A percentile compares a stretch with the other conserved stretches of the same genome.
Conservation (phyloP, 2,888 invertebrate genomes). For the Cryptocephalus moraei region DNA sequence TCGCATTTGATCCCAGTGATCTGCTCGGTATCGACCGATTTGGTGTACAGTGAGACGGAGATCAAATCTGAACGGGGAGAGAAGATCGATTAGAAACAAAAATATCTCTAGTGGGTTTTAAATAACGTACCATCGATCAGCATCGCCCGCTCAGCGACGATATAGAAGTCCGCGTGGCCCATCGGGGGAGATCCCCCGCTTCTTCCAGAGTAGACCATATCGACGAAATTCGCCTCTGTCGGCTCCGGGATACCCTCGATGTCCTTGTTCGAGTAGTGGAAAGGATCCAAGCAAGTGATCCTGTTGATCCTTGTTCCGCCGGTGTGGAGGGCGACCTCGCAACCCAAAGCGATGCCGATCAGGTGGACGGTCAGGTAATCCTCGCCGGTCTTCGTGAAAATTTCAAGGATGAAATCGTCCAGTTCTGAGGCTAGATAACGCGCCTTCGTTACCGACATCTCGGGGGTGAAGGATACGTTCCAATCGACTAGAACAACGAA, state of each 20-base stretch:
- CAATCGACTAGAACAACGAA: slow-evolving; percentile 6
- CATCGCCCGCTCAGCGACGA: slow-evolving; percentile 7
- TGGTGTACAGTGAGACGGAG: slow-evolving; percentile 6
- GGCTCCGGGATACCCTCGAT: too few species aligned
- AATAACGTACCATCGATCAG: background rate
- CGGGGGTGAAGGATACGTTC: slow-evolving; percentile 1
- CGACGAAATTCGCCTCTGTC: slow-evolving; percentile 8
- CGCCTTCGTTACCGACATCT: slow-evolving; percentile 3
- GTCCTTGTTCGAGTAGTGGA: slow-evolving; percentile 12
- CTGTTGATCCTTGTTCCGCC: slow-evolving; percentile 15
- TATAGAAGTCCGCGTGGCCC: slow-evolving; percentile 16
- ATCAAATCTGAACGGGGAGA: slow-evolving; percentile 1
- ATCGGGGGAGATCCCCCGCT: slow-evolving; percentile 1
- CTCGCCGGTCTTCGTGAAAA: slow-evolving; percentile 15
- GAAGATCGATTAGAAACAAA: background rate
- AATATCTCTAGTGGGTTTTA: too few species aligned
- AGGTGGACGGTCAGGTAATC: slow-evolving; percentile 17
- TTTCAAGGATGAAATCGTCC: slow-evolving; percentile 11
- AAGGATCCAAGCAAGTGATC: slow-evolving; percentile 15
- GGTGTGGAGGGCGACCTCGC: slow-evolving; percentile 8
- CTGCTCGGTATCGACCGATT: slow-evolving; percentile 15
- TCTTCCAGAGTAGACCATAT: slow-evolving; percentile 13
- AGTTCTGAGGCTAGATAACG: slow-evolving; percentile 7
- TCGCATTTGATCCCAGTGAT: slow-evolving; percentile 16
- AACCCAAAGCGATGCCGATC: slow-evolving; percentile 12